Evolutionary conservation across 2,888 invertebrate genomes (phyloP).

Genomic region (Chalcosyrphus nemorum): DNA sequence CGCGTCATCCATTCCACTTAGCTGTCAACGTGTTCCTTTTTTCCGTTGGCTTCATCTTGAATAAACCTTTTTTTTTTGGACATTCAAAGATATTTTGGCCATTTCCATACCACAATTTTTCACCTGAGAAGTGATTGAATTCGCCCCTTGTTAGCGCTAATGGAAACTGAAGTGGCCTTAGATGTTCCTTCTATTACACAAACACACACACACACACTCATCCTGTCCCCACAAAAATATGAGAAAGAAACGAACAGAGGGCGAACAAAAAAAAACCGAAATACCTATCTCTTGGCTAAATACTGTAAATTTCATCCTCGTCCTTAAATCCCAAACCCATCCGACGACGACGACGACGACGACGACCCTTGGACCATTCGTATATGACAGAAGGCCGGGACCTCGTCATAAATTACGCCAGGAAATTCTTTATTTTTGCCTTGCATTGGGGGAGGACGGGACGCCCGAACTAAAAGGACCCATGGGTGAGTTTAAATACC

Average conservation of each 20-base stretch:
- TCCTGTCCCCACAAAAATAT: neutral
- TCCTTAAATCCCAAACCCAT: slow-evolving; percentile 33
- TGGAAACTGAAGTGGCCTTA: slow-evolving; percentile 62
- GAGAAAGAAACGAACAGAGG: neutral
- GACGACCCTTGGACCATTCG: slow-evolving; percentile 43
- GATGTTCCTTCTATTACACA: slow-evolving; percentile 1
- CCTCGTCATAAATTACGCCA: slow-evolving; percentile 61
- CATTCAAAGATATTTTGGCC: slow-evolving; percentile 20
- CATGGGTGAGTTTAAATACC: slow-evolving; percentile 62
- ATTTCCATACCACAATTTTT: slow-evolving; percentile 53
- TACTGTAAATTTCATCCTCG: slow-evolving; percentile 43
- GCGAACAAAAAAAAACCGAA: neutral
- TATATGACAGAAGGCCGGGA: slow-evolving; percentile 28
- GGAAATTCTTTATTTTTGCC: slow-evolving; percentile 61
- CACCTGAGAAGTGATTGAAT: slow-evolving; percentile 60
- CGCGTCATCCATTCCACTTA: slow-evolving; percentile 47
- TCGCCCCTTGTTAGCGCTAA: slow-evolving; percentile 63
- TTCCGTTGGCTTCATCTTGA: slow-evolving; percentile 12
- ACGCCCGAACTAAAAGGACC: slow-evolving; percentile 45
- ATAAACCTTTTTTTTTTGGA: slow-evolving; percentile 32
- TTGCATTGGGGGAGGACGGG: slow-evolving; percentile 19
- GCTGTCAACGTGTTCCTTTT: slow-evolving; percentile 38
- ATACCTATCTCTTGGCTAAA: slow-evolving; percentile 47
- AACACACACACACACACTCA: slow-evolving; percentile 17
- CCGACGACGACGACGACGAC: no score